Evolutionary conservation across 2,888 invertebrate genomes (phyloP).

Genomic region (Callosobruchus maculatus): DNA sequence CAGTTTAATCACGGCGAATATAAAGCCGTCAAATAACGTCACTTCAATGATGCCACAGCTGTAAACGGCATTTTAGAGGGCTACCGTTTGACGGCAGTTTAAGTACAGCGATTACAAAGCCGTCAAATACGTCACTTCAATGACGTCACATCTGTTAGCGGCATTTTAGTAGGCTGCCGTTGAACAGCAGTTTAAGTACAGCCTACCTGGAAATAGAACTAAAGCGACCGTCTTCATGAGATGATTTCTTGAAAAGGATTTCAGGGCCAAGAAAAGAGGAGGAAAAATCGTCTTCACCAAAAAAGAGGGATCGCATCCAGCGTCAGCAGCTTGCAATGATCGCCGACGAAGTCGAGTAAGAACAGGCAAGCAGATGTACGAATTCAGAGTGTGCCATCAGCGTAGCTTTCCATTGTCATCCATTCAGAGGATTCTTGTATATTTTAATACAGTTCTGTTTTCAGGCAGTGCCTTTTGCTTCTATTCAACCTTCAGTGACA

Average conservation of each 20-base stretch:
- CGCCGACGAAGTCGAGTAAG: neutral
- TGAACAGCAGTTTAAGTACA: too few relatives aligned
- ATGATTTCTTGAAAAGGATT: conserved; percentile 8
- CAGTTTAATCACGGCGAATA: too few relatives aligned
- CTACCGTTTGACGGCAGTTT: too few relatives aligned
- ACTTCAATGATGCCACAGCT: too few relatives aligned
- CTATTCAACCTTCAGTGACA: neutral
- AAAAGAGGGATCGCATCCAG: conserved; percentile 9
- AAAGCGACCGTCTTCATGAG: neutral
- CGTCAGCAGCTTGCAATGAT: neutral
- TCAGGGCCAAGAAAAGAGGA: conserved; percentile 13
- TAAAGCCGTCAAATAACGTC: too few relatives aligned
- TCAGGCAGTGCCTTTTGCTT: neutral
- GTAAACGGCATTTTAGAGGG: too few relatives aligned
- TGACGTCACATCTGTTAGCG: too few relatives aligned
- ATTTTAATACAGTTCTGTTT: neutral
- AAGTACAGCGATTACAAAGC: too few relatives aligned
- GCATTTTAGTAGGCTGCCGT: too few relatives aligned
- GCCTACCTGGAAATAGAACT: too few relatives aligned
- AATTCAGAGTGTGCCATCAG: neutral
- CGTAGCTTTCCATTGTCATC: neutral
- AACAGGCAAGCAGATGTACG: neutral
- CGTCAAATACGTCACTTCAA: too few relatives aligned
- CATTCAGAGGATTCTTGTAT: neutral
- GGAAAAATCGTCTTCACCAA: conserved; percentile 14